Percentiles rank a stretch among this genome's conserved stretches.
phyloP scores from a whole-genome alignment of 2,888 invertebrate genomes.

The Volucella zonaria region DNA sequence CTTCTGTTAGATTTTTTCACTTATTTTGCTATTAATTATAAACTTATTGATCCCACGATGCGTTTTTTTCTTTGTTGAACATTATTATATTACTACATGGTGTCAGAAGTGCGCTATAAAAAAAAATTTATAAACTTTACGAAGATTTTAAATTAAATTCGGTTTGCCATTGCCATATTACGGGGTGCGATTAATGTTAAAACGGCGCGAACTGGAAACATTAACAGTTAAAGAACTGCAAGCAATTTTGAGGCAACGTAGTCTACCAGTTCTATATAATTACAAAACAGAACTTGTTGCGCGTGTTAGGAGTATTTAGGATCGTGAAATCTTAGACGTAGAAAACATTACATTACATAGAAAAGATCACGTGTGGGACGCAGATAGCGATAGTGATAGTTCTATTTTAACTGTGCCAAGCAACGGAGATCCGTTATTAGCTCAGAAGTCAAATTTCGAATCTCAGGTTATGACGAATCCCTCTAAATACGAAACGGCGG shows the following conservation, averaged over 20 bases:
- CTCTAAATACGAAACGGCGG: background rate
- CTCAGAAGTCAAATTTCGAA: background rate
- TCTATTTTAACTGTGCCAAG: too few relatives aligned
- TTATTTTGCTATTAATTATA: too few relatives aligned
- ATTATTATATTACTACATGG: constrained; percentile 8
- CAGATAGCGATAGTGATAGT: background rate
- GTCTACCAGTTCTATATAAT: constrained; percentile 28
- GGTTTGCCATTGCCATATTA: too few relatives aligned
- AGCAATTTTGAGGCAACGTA: constrained; percentile 1
- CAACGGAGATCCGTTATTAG: too few relatives aligned
- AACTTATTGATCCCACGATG: background rate
- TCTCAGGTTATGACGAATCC: background rate
- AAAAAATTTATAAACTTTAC: background rate
- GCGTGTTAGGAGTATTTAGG: constrained; percentile 26
- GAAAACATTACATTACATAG: constrained; percentile 26
- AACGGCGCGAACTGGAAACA: constrained; percentile 17
- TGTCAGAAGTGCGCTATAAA: constrained; percentile 26
- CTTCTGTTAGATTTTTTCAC: too few relatives aligned
- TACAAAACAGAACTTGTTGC: constrained; percentile 13
- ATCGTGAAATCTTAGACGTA: constrained; percentile 1
- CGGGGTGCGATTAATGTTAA: background rate
- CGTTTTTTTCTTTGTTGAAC: constrained; percentile 7
- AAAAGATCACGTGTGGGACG: background rate
- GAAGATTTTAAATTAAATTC: too few relatives aligned
- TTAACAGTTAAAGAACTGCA: constrained; percentile 26